phyloP scores from a whole-genome alignment of 1,140 invertebrate species.

The Antheraea mylitta region DNA sequence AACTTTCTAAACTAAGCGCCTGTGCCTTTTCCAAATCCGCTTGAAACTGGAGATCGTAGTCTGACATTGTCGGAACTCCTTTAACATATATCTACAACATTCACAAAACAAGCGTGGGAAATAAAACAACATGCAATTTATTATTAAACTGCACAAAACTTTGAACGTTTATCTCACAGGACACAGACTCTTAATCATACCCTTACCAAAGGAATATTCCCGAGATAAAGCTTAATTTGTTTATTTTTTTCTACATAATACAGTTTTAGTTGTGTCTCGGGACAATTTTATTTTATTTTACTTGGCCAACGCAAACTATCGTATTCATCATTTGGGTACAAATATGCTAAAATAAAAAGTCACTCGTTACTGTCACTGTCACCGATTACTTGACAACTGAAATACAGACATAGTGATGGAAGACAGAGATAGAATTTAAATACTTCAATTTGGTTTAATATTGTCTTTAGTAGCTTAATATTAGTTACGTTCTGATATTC shows the following conservation, averaged over 20 bases:
- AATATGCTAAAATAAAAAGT: not conserved
- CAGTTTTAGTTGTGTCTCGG: conserved; percentile 29
- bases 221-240: conserved; percentile 38
- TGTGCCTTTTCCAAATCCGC: conserved; percentile 92
- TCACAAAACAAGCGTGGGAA: conserved; percentile 54
- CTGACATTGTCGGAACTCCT: conserved; percentile 71
- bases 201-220: conserved; percentile 48
- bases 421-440: conserved; percentile 14
- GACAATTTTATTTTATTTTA: conserved; percentile 36
- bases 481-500: not conserved
- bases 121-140: conserved; percentile 33
- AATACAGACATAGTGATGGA: not conserved
- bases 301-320: conserved; percentile 30
- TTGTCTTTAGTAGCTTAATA: conserved; percentile 1
- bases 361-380: not conserved
- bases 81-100: conserved; percentile 48
- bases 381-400: conserved; percentile 15
- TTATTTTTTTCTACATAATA: conserved; percentile 57
- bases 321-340: conserved; percentile 25
- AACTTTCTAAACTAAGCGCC: conserved; percentile 90
- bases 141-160: conserved; percentile 30
- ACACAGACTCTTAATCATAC: conserved; percentile 31
- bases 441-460: not conserved
- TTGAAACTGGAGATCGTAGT: conserved; percentile 90
- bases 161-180: not conserved